Percentiles rank a stretch among this genome's conserved stretches.
Evolutionary conservation across 2,888 invertebrate genomes (phyloP).

Genomic region (Heliconius aoede): DNA sequence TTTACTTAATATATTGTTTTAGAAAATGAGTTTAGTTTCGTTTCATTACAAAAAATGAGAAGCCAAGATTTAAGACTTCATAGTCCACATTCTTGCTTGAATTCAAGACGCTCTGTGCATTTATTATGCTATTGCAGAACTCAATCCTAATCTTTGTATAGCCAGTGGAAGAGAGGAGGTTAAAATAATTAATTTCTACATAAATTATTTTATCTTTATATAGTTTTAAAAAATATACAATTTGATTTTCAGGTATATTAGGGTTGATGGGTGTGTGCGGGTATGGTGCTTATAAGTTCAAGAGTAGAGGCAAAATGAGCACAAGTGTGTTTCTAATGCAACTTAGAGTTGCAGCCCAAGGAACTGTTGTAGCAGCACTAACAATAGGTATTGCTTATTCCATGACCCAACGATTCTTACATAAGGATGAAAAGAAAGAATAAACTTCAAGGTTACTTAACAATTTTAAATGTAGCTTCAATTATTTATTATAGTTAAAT

Average conservation of each 20-base stretch:
- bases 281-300: conserved; percentile 90
- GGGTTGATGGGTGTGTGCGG: conserved; percentile 87
- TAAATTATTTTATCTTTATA: neutral
- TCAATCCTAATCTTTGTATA: neutral
- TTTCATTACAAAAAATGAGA: neutral
- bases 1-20: neutral
- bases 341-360: conserved; percentile 92
- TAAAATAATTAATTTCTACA: too few species aligned
- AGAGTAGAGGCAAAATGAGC: conserved; percentile 89
- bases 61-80: neutral
- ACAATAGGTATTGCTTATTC: conserved; percentile 88
- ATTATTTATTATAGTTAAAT: conserved; percentile 28
- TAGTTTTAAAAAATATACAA: neutral
- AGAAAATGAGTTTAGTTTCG: neutral
- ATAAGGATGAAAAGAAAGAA: conserved; percentile 68
- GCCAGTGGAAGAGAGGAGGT: neutral
- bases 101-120: neutral
- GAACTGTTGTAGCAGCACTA: conserved; percentile 90
- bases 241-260: conserved; percentile 84
- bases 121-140: neutral
- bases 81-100: neutral
- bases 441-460: conserved; percentile 36
- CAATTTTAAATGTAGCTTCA: conserved; percentile 21
- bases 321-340: conserved; percentile 93
- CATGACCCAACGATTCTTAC: conserved; percentile 83